phyloP scores from a whole-genome alignment of 2,113 vertebrate genomes.

The Ariopsis seemanni region DNA sequence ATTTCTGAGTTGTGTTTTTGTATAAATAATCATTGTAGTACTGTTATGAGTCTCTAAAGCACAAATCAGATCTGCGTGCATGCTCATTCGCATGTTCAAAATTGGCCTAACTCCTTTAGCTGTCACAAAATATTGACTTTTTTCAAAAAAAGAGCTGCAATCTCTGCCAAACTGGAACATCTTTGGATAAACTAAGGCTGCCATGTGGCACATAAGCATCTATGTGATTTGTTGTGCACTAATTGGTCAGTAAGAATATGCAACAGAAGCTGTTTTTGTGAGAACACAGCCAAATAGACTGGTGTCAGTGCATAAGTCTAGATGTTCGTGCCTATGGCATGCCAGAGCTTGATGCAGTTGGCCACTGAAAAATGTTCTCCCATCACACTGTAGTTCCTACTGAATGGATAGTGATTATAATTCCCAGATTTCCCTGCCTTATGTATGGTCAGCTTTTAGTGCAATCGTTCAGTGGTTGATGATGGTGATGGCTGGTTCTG shows the following conservation, averaged over 20 bases:
- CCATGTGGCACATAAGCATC: slow-evolving; percentile 13
- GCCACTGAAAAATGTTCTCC: background rate
- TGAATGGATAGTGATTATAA: background rate
- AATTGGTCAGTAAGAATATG: slow-evolving; percentile 3
- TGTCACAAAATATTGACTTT: slow-evolving; percentile 3
- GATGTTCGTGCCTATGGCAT: background rate
- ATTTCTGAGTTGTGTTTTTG: background rate
- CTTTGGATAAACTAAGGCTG: background rate
- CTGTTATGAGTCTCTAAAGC: background rate
- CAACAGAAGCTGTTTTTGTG: background rate
- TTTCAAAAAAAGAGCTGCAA: background rate
- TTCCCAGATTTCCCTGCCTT: background rate
- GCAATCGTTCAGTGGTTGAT: background rate
- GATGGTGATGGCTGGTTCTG: background rate
- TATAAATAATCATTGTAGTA: background rate
- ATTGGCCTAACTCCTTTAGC: background rate
- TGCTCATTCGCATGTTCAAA: background rate
- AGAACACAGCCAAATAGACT: background rate
- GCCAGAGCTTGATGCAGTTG: background rate
- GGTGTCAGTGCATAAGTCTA: slow-evolving; percentile 17
- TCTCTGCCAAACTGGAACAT: slow-evolving; percentile 14
- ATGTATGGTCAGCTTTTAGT: background rate
- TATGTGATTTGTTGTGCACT: background rate
- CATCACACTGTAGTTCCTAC: background rate
- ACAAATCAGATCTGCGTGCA: background rate